Percentiles rank a stretch among this genome's conserved stretches.
Conservation (phyloP, 1,140 invertebrate genomes). For the Brachionus paranguensis region DNA sequence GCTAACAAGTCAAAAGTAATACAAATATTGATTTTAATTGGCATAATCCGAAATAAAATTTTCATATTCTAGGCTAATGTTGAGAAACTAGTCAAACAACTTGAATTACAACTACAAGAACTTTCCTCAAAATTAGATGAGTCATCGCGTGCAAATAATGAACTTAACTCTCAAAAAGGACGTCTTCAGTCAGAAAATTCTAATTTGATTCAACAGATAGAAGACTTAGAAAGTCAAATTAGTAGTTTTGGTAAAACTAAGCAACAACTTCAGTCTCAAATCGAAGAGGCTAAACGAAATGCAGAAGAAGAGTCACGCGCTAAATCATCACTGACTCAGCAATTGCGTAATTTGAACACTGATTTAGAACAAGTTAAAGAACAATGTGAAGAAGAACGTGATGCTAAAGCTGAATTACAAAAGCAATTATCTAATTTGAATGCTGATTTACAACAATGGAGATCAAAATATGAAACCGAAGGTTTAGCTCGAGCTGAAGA, state of each 20-base stretch:
- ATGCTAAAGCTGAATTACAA: conserved; percentile 63
- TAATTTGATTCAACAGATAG: conserved; percentile 30
- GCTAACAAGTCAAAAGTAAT: conserved; percentile 86
- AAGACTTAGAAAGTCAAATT: conserved; percentile 40
- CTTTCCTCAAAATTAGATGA: conserved; percentile 87
- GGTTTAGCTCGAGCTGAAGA: conserved; percentile 85
- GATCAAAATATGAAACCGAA: conserved; percentile 45
- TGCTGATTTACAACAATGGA: conserved; percentile 66
- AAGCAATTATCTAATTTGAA: conserved; percentile 95
- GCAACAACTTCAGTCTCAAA: conserved; percentile 28
- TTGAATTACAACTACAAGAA: conserved; percentile 88
- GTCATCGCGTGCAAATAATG: background rate
- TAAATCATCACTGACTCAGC: conserved; percentile 43
- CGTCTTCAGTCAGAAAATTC: conserved; percentile 21
- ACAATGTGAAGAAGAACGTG: conserved; percentile 86
- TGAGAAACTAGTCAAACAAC: conserved; percentile 92
- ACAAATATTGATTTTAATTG: background rate
- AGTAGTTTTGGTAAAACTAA: conserved; percentile 29
- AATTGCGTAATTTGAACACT: conserved; percentile 78
- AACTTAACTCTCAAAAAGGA: conserved; percentile 28
- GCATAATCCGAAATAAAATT: too few relatives aligned
- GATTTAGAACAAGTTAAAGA: conserved; percentile 94
- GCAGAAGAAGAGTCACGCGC: conserved; percentile 49
- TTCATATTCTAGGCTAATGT: conserved; percentile 69
- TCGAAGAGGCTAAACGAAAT: conserved; percentile 46